A percentile compares a stretch with the other conserved stretches of the same genome.
Conservation (phyloP, 2,888 invertebrate species). For the Lutraria lutraria region DNA sequence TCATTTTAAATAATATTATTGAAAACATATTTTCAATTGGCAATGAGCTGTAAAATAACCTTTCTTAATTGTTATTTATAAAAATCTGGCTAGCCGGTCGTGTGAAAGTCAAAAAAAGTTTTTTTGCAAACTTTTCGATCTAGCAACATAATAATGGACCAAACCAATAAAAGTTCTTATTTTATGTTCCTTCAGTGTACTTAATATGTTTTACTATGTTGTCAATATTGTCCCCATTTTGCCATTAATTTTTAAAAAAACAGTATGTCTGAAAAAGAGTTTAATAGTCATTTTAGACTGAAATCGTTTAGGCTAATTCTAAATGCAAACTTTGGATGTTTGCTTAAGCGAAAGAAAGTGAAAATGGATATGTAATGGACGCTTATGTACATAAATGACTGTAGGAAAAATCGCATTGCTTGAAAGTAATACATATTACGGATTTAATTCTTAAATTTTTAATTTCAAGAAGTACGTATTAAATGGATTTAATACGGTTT, state of each 20-base stretch:
- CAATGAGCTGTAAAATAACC: background rate
- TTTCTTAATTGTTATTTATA: background rate
- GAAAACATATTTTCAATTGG: background rate
- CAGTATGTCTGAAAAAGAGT: background rate
- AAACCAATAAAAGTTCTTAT: no score
- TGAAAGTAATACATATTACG: background rate
- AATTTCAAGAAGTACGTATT: background rate
- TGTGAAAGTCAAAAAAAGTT: background rate
- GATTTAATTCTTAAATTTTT: background rate
- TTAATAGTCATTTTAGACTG: conserved; percentile 10
- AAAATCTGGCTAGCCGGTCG: background rate
- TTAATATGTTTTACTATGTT: no score
- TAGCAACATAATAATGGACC: background rate
- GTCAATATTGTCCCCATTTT: background rate
- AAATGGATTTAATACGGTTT: background rate
- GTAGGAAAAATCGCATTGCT: no score
- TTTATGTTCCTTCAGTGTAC: no score
- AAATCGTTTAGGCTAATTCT: conserved; percentile 4
- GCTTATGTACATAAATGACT: background rate
- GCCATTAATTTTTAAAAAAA: background rate
- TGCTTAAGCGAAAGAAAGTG: background rate
- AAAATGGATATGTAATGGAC: conserved; percentile 14
- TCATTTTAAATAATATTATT: background rate
- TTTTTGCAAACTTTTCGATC: background rate
- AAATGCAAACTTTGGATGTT: conserved; percentile 19